Percentiles rank a stretch among this genome's conserved stretches.
phyloP scores from a whole-genome alignment of 2,888 invertebrate genomes.

The Achlya flavicornis region DNA sequence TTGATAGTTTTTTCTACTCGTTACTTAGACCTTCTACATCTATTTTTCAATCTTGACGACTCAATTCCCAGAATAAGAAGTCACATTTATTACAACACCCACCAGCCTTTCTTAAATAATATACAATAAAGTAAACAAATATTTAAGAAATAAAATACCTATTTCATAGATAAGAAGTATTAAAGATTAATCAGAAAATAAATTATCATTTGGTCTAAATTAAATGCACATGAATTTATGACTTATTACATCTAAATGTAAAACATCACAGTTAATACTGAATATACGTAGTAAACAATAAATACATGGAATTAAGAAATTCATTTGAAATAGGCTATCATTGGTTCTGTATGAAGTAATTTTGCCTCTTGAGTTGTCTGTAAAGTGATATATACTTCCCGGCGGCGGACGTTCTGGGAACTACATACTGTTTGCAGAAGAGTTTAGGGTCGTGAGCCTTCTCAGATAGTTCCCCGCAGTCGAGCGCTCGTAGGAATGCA shows the following conservation, averaged over 20 bases:
- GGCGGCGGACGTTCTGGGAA: constrained; percentile 91
- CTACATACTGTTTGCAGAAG: constrained; percentile 92
- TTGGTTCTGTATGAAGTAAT: constrained; percentile 76
- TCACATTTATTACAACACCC: constrained; percentile 5
- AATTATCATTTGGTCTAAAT: constrained; percentile 72
- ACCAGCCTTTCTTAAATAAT: constrained; percentile 12
- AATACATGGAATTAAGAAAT: constrained; percentile 53
- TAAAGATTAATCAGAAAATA: constrained; percentile 46
- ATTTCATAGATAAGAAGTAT: constrained; percentile 26
- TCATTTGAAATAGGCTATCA: constrained; percentile 52
- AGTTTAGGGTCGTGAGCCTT: constrained; percentile 87
- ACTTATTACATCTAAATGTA: constrained; percentile 67
- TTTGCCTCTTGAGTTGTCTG: constrained; percentile 86
- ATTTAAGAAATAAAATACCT: constrained; percentile 28
- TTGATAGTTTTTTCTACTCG: background rate
- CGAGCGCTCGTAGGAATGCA: constrained; percentile 89
- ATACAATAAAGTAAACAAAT: constrained; percentile 20
- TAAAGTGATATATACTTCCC: constrained; percentile 93
- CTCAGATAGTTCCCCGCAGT: constrained; percentile 88
- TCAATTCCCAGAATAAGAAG: background rate
- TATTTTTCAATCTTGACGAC: background rate
- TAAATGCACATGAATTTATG: constrained; percentile 77
- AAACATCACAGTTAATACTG: constrained; percentile 82
- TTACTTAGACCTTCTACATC: background rate
- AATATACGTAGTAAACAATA: constrained; percentile 62